Conservation (phyloP, 2,888 invertebrate genomes). For the Drosophila meridiana region DNA sequence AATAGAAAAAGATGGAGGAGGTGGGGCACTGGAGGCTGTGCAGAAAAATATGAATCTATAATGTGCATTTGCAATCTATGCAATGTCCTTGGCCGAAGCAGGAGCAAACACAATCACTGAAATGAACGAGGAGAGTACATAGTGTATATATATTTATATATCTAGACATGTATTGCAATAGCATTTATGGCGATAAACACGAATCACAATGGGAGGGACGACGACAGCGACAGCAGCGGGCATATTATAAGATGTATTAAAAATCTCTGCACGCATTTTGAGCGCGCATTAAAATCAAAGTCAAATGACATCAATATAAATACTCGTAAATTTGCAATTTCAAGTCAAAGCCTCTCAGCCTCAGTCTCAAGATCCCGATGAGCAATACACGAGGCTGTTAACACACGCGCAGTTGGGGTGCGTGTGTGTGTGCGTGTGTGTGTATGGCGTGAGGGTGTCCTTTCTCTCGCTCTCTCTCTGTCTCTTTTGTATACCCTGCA, state of each 20-base stretch:
- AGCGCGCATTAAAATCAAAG: conserved; percentile 80
- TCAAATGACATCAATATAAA: conserved; percentile 82
- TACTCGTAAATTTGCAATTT: conserved; percentile 82
- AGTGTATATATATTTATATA: not conserved
- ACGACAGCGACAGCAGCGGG: conserved; percentile 5
- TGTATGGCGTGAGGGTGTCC: not conserved
- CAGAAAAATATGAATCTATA: no score
- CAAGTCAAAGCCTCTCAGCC: conserved; percentile 45
- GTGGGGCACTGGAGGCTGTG: not conserved
- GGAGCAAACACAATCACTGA: not conserved
- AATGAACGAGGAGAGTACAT: not conserved
- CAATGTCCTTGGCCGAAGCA: conserved; percentile 48
- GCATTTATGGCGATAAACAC: conserved; percentile 16
- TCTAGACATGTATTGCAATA: conserved; percentile 1
- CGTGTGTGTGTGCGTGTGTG: not conserved
- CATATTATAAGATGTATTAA: conserved; percentile 65
- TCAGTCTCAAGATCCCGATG: conserved; percentile 39
- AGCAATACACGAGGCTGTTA: conserved; percentile 60
- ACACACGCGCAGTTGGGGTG: conserved; percentile 30
- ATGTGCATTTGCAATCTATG: not conserved
- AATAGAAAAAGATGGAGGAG: not conserved
- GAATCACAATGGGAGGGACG: conserved; percentile 19
- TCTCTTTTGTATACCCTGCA: conserved; percentile 5
- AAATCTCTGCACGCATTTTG: conserved; percentile 80
- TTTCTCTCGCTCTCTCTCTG: not conserved